Percentiles rank a stretch among this genome's conserved stretches.
phyloP scores from a whole-genome alignment of 2,797 vertebrate species.

The Scyliorhinus canicula region DNA sequence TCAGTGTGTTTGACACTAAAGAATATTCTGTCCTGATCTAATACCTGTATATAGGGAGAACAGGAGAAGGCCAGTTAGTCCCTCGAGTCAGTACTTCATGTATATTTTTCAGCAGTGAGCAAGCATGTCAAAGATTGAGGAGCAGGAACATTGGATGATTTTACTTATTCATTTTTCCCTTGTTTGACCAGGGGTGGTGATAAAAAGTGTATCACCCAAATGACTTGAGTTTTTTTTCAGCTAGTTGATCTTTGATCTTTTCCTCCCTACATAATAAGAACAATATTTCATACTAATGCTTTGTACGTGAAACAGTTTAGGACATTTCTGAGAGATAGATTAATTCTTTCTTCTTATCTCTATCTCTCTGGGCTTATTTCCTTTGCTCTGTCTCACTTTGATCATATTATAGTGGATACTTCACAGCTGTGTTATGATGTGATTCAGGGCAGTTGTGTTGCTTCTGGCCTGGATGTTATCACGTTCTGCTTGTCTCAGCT shows the following conservation, averaged over 20 bases:
- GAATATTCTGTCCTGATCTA: background rate
- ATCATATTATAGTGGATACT: background rate
- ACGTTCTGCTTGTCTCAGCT: background rate
- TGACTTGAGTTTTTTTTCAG: background rate
- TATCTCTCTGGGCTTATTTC: background rate
- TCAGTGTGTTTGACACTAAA: background rate
- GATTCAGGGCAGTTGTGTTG: background rate
- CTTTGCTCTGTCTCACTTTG: background rate
- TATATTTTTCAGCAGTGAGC: background rate
- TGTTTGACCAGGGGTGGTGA: background rate
- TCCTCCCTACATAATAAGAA: background rate
- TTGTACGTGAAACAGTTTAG: background rate
- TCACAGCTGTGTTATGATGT: background rate
- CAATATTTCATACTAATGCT: background rate
- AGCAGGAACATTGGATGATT: background rate
- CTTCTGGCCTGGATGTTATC: background rate
- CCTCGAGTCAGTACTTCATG: background rate
- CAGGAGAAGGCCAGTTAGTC: background rate
- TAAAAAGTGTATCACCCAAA: background rate
- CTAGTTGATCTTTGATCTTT: background rate
- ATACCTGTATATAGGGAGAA: background rate
- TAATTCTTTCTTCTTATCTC: background rate
- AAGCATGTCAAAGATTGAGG: background rate
- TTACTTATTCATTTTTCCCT: background rate
- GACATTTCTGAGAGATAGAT: background rate